Evolutionary conservation across 2,888 invertebrate genomes (phyloP), one percentile per base, ranked within the genome.

Genomic region (Leptinotarsa rubiginosa): DNA sequence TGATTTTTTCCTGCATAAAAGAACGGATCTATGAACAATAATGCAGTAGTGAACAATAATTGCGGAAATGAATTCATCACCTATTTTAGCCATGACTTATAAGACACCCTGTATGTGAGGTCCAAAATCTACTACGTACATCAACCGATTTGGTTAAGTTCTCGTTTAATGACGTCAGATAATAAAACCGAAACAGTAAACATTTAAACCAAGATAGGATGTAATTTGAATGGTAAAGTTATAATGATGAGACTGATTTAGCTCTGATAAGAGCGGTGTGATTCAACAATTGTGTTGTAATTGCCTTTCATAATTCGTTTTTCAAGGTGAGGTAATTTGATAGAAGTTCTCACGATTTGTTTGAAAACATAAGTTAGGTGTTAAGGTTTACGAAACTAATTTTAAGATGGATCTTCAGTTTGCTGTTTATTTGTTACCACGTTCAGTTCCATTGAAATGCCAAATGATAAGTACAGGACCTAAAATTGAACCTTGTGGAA

Each of bases 61-160:
- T 41, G 41, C 41, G 2, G 41, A 0, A 41, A 41, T 0, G 10
- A 12, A 41, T 0, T 41, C 10, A 41, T 41, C 10, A 10, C 41
- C 41, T 10, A 41, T 41, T 41, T 41, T 41, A 41, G 10, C 10
- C 3, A 41, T 10, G 10, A 41, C 10, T 41, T 2, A 41, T 41
- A 41, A 41, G 12, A 12, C 41, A 41, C 10, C 12, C 41, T 18
- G 68, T 64, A 65, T 73, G 68, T 68, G 66, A 41, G 20, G 22
- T 41, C 15, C 13, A 25, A 64, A 64, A 41, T 22, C 31, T 64
- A n/a, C 16, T 64, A 41, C 31, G 64, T n/a, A 15, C 13, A 22
- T 22, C 56, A 20, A 56, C 50, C 13, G 50, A 50, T 50, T 41
- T 10, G 10, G 41, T 41, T 41, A 41, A 7, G 15, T n/a, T 50